A percentile compares a stretch with the other conserved stretches of the same genome.
These are phyloP conservation scores for Lathamus discolor DNA, from an alignment of 2,113 vertebrate genomes.

Conservation along the genomic window DNA sequence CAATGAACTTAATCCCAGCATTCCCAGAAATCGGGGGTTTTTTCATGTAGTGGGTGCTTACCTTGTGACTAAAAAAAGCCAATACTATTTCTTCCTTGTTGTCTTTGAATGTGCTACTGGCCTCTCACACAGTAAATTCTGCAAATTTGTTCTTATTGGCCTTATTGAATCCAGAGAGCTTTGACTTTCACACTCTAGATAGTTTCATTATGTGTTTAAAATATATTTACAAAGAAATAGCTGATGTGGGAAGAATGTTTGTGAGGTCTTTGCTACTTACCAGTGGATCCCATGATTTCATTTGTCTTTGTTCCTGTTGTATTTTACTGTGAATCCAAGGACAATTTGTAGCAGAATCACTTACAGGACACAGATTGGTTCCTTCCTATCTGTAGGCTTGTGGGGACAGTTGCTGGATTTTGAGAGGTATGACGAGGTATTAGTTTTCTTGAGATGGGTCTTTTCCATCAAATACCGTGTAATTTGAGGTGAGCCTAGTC, in stretches of 20 bases:
- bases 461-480: background rate
- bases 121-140: background rate
- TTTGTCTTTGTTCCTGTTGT: background rate
- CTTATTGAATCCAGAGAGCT: background rate
- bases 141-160: background rate
- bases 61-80: background rate
- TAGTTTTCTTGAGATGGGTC: background rate
- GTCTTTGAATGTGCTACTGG: background rate
- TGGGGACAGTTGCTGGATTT: background rate
- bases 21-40: background rate
- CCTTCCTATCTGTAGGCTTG: background rate
- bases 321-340: background rate
- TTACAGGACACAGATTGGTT: background rate
- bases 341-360: background rate
- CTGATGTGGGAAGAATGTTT: background rate
- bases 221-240: background rate
- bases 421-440: background rate
- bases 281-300: background rate
- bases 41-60: background rate
- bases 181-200: background rate
- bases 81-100: fast-evolving
- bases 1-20: background rate
- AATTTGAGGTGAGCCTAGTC: background rate
- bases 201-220: background rate
- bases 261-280: background rate